Percentiles rank a stretch among this genome's conserved stretches.
phyloP scores from a whole-genome alignment of 2,113 vertebrate species.

The Lipophrys pholis region DNA sequence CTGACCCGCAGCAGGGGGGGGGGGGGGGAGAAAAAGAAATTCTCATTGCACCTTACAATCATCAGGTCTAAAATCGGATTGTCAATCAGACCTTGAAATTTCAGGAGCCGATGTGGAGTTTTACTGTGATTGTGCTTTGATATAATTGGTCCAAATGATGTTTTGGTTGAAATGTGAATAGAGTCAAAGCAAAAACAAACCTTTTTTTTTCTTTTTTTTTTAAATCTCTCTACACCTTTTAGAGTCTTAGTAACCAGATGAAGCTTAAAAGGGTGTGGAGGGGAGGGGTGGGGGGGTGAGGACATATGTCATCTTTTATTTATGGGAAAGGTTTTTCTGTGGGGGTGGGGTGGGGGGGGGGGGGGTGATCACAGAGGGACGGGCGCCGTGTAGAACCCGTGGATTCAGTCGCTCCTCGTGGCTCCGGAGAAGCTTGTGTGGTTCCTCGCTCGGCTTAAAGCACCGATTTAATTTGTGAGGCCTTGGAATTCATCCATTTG shows the following conservation, averaged over 20 bases:
- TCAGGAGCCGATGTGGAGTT: slow-evolving; percentile 54
- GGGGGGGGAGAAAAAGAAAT: slow-evolving; percentile 48
- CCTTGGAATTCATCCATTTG: slow-evolving; percentile 73
- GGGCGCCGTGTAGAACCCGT: slow-evolving; percentile 51
- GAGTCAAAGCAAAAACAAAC: no score
- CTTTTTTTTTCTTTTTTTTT: slow-evolving; percentile 8
- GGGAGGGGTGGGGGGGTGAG: no score
- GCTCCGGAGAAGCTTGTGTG: slow-evolving; percentile 66
- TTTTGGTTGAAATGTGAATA: slow-evolving; percentile 59
- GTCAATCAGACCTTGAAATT: slow-evolving; percentile 68
- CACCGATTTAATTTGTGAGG: slow-evolving; percentile 74
- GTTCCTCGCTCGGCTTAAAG: slow-evolving; percentile 67
- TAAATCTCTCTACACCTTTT: no score
- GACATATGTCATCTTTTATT: slow-evolving; percentile 39
- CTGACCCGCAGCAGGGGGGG: slow-evolving; percentile 63
- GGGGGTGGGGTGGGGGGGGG: no score
- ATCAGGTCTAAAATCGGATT: slow-evolving; percentile 79
- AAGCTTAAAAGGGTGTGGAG: slow-evolving; percentile 2
- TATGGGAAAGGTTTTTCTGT: slow-evolving; percentile 28
- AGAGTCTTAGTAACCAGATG: slow-evolving; percentile 16
- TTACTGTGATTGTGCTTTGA: slow-evolving; percentile 60
- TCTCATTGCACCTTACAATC: slow-evolving; percentile 84
- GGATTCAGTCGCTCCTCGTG: slow-evolving; percentile 61
- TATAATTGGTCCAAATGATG: slow-evolving; percentile 56
- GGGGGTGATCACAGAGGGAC: slow-evolving; percentile 43